Evolutionary conservation across 2,113 vertebrate genomes (phyloP), one percentile per base, ranked within the genome.

Genomic region (Cephalopterus ornatus): DNA sequence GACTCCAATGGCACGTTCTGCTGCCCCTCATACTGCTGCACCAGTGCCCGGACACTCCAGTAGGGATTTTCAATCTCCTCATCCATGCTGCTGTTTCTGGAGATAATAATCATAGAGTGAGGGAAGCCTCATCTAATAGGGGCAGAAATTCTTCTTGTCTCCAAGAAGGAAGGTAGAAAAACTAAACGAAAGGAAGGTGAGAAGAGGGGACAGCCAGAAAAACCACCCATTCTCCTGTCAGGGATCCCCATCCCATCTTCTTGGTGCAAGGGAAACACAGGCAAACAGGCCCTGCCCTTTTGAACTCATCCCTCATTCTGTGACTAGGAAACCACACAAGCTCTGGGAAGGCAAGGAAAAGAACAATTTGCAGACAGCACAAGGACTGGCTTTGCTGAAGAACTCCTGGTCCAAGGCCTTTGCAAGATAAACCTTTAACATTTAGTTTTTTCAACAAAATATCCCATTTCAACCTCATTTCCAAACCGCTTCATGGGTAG

Each of bases 21-120:
- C 84, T 99, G 98, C 27, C 98, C 98, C 96, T 99, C 99, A 9
- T 99, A 99, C 91, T 99, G 99, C 95, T 99, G 97, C 65, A 99
- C 99, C 92, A 99, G 97, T 1, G 99, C 99, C 19, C 99, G 98
- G 66, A 99, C 99, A 10, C 99, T 99, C 98, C 98, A 98, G 95
- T 96, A 98, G 0, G 98, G 98, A 23, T 98, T 99, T 88, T 98
- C 98, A 10, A 98, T 98, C 52, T 99, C 99, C 80, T 98, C 98
- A 4, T 99, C 98, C 93, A 98, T 53, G 68, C 98, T 98, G 97
- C 97, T 97, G n/a, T 97, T 98, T 73, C 98, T 98, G 92, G 27
- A 79, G 84, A 49, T 13, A 76, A 49, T 0, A 76, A 49, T 0
- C 20, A 81, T 4, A 87, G 5, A 59, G 21, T 65, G 30, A 97